phyloP scores from a whole-genome alignment of 2,113 vertebrate genomes.

The Mionectes macconnelli region DNA sequence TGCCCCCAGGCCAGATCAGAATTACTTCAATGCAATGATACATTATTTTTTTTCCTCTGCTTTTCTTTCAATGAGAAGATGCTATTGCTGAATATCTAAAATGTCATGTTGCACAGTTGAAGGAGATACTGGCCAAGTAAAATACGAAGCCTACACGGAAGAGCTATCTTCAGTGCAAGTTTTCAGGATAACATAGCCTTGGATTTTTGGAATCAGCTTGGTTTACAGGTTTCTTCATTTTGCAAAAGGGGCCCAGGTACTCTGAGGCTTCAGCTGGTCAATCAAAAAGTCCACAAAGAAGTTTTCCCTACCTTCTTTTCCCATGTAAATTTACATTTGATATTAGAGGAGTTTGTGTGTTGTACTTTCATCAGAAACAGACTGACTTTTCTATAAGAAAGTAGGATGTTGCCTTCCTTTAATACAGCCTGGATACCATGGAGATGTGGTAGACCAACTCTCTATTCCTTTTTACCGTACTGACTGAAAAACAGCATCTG shows the following conservation, averaged over 20 bases:
- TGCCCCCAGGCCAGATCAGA: constrained; percentile 45
- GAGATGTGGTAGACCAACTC: background rate
- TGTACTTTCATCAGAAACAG: background rate
- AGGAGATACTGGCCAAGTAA: background rate
- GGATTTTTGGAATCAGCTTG: background rate
- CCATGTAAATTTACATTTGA: background rate
- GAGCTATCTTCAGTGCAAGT: background rate
- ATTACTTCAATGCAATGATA: constrained; percentile 41
- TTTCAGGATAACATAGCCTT: background rate
- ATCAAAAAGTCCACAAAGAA: background rate
- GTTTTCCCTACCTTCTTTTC: background rate
- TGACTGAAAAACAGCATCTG: background rate
- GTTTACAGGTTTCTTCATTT: background rate
- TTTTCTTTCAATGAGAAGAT: background rate
- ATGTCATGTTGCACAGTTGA: background rate
- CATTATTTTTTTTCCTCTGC: background rate
- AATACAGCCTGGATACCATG: background rate
- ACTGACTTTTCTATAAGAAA: background rate
- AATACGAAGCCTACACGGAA: background rate
- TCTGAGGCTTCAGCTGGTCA: background rate
- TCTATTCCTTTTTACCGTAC: background rate
- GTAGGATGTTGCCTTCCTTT: background rate
- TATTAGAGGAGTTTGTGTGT: fast-evolving
- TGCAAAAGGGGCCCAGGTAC: background rate
- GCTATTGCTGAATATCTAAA: background rate